Evolutionary conservation across 1,140 invertebrate species (phyloP).

Genomic region (Liolophura sinensis): DNA sequence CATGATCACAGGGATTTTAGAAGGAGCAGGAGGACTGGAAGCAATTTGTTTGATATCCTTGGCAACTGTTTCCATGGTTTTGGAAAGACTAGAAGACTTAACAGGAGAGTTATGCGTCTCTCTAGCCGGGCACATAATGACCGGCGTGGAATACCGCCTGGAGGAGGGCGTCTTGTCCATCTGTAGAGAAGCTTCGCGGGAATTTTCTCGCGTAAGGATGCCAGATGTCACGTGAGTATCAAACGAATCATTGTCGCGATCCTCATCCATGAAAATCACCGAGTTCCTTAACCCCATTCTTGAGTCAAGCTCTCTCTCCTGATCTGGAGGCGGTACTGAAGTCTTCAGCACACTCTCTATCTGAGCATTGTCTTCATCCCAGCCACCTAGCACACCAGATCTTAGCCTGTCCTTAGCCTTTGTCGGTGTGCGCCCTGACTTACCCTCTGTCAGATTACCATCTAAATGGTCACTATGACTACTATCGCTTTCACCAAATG

Average conservation of each 20-base stretch:
- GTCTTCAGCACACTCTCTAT: no score
- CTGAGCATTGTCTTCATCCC: no score
- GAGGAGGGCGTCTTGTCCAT: constrained; percentile 13
- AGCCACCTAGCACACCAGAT: constrained; percentile 28
- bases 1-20: constrained; percentile 33
- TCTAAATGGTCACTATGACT: constrained; percentile 41
- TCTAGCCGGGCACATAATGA: constrained; percentile 6
- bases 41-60: constrained; percentile 45
- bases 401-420: constrained; percentile 21
- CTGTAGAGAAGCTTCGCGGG: constrained; percentile 13
- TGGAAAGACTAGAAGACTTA: constrained; percentile 39
- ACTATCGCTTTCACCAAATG: constrained; percentile 45
- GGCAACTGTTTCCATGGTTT: constrained; percentile 46
- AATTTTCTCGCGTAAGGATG: constrained; percentile 18
- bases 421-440: constrained; percentile 23
- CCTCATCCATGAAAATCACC: constrained; percentile 38
- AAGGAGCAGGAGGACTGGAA: constrained; percentile 34
- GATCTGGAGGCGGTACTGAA: constrained; percentile 23
- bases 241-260: constrained; percentile 22
- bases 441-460: constrained; percentile 23
- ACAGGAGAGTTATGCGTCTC: constrained; percentile 11
- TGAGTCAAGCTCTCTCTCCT: constrained; percentile 45
- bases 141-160: constrained; percentile 11
- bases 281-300: constrained; percentile 47
- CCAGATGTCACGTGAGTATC: constrained; percentile 20